Conservation (phyloP, 2,888 invertebrate genomes). For the Protophormia terraenovae region DNA sequence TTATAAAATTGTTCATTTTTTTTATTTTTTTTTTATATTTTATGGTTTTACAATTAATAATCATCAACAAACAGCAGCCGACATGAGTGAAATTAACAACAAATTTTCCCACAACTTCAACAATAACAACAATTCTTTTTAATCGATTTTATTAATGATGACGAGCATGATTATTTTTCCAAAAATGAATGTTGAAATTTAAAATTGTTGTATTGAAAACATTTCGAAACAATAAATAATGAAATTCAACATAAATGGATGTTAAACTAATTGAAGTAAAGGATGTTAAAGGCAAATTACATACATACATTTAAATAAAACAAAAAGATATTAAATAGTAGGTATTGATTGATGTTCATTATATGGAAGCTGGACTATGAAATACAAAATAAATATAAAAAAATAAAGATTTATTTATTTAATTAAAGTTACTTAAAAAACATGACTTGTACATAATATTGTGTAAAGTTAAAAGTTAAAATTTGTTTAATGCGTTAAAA, state of each 20-base stretch:
- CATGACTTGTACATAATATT: neutral
- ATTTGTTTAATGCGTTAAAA: neutral
- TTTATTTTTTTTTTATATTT: neutral
- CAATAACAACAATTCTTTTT: neutral
- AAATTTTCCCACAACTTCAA: neutral
- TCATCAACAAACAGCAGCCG: neutral
- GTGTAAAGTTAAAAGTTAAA: neutral
- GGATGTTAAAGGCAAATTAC: neutral
- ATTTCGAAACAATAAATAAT: neutral
- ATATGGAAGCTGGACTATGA: neutral
- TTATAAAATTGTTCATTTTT: neutral
- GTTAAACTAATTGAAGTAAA: neutral
- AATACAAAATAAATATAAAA: neutral
- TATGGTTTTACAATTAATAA: neutral
- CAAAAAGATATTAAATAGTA: neutral
- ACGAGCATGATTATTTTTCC: neutral
- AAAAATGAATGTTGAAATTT: neutral
- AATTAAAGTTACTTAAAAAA: neutral
- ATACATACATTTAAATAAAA: neutral
- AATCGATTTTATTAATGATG: neutral
- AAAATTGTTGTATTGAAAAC: neutral
- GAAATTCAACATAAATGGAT: neutral
- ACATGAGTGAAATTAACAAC: neutral
- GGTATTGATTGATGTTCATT: neutral
- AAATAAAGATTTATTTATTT: neutral